Percentiles rank a stretch among this genome's conserved stretches.
Conservation (phyloP, 1,140 invertebrate species). For the Leguminivora glycinivorella region DNA sequence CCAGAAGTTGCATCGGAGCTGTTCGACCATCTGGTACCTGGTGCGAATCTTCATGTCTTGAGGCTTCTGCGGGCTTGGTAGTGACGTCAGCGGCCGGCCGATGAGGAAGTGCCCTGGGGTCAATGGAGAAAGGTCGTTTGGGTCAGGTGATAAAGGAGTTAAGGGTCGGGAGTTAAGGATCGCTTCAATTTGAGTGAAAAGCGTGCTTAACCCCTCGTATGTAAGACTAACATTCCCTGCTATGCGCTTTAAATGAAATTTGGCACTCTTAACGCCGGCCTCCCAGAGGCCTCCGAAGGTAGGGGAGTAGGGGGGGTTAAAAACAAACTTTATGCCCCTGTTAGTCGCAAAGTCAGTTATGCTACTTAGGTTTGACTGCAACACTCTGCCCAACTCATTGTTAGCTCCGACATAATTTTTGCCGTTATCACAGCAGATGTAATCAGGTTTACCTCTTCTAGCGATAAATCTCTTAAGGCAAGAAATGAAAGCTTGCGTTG, state of each 20-base stretch:
- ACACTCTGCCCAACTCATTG: background rate
- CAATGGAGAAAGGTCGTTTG: conserved; percentile 35
- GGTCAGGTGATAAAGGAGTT: conserved; percentile 33
- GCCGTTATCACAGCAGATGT: background rate
- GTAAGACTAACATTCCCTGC: conserved; percentile 22
- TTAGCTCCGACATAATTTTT: too few relatives aligned
- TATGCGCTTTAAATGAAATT: conserved; percentile 21
- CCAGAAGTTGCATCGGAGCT: background rate
- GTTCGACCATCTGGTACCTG: background rate
- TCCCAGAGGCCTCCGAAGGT: conserved; percentile 38
- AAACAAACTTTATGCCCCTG: conserved; percentile 6
- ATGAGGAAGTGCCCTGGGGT: conserved; percentile 47
- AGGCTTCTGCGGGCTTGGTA: background rate
- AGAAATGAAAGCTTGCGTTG: conserved; percentile 47
- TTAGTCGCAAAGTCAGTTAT: background rate
- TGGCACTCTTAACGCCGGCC: background rate
- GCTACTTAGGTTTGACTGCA: background rate
- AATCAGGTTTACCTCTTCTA: conserved; percentile 38
- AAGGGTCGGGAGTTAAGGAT: conserved; percentile 40
- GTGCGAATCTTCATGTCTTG: background rate
- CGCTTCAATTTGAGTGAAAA: conserved; percentile 43
- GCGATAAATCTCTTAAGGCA: conserved; percentile 46
- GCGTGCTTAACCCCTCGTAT: conserved; percentile 46
- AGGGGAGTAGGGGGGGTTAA: conserved; percentile 14
- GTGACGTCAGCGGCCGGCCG: conserved; percentile 33